Conservation (phyloP, 2,888 invertebrate species). For the Laothoe populi region DNA sequence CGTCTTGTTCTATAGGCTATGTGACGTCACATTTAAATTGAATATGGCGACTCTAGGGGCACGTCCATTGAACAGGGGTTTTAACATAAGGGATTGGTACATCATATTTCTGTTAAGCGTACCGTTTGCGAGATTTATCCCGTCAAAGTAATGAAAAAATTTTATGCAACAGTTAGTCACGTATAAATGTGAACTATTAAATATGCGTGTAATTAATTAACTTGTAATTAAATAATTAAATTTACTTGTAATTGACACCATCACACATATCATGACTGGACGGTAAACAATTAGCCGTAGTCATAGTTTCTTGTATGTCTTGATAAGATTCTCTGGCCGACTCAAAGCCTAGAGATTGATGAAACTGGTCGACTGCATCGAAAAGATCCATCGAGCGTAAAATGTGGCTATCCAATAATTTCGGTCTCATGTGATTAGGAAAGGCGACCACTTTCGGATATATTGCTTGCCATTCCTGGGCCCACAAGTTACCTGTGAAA, state of each 20-base stretch:
- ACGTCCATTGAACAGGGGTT: too few species aligned
- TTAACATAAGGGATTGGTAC: too few species aligned
- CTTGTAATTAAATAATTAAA: neutral
- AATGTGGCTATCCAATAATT: slow-evolving; percentile 67
- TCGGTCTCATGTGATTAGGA: slow-evolving; percentile 81
- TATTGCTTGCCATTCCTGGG: slow-evolving; percentile 85
- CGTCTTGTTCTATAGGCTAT: too few species aligned
- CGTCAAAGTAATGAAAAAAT: too few species aligned
- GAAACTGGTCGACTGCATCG: slow-evolving; percentile 86
- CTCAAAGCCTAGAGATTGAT: slow-evolving; percentile 85
- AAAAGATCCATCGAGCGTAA: slow-evolving; percentile 80
- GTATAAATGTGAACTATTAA: too few species aligned
- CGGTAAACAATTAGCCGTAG: slow-evolving; percentile 87
- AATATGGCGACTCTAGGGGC: too few species aligned
- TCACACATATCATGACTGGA: slow-evolving; percentile 90
- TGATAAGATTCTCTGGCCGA: slow-evolving; percentile 86
- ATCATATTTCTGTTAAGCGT: too few species aligned
- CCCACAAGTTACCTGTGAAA: slow-evolving; percentile 87
- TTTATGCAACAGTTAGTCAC: too few species aligned
- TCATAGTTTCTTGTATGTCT: slow-evolving; percentile 84
- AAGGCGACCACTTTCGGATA: slow-evolving; percentile 79
- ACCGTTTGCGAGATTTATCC: too few species aligned
- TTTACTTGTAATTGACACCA: slow-evolving; percentile 86
- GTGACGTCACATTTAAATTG: too few species aligned
- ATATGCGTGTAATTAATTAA: too few species aligned